Base-by-base conservation (phyloP, 2,797 vertebrate species). In the Vireo griseus region DNA sequence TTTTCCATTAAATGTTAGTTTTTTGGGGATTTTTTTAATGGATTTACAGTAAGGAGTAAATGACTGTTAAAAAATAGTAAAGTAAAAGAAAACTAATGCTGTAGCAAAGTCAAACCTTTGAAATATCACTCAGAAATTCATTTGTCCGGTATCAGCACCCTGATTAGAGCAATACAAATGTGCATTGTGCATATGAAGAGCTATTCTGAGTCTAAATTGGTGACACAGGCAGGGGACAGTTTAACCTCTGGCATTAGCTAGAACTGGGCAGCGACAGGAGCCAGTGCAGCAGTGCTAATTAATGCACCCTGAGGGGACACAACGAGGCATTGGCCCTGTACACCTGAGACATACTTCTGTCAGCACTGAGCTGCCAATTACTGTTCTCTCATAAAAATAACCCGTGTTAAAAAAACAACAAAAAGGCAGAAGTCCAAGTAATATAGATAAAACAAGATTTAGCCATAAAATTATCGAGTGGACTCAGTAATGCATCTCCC, bases 271-370 rank as follows among this genome's bases (percentile, higher is more conserved):
- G 61, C 0, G 7, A 77, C 24, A 72, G 3, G 37, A 94, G 92
- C 86, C 92, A 96, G 80, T 87, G 93, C 91, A 96, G 86, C 55
- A 84, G 63, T 76, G 87, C 66, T 96, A 93, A 97, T 94, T 95
- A 97, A 96, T 86, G 90, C 83, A 94, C 83, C 90, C 92, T 92
- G 82, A 95, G 89, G 94, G 78, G 96, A 95, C 76, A 47, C 88
- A 91, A 86, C 2, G 13, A 81, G 82, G 58, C 88, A 88, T 39
- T 96, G 95, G 89, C 65, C 66, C 54, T 37, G 71, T 47, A 90
- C 88, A 95, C 91, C 88, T 86, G 88, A 94, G 89, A 92, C 88
- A 57, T 29, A 54, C 79, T 95, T 94, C 94, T 79, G 82, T 79
- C 78, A 9, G 45, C 5, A 29, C 52, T 4, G 20, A 47, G 76